Conservation (phyloP, 2,797 vertebrate genomes). For the Dicrostonyx torquatus region DNA sequence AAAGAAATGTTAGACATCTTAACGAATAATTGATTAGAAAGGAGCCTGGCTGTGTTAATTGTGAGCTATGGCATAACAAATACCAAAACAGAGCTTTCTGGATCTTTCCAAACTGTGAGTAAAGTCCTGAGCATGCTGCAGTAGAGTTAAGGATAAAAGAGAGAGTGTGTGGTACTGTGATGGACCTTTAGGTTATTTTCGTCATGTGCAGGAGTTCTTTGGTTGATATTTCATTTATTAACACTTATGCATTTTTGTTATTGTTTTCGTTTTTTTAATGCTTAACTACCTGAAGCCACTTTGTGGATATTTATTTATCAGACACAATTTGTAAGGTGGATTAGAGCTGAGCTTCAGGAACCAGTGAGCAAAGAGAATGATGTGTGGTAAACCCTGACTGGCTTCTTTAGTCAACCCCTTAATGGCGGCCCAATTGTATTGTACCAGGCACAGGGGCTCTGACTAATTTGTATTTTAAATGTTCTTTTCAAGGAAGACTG, state of each 20-base stretch:
- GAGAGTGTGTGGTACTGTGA: not conserved
- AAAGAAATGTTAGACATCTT: constrained; percentile 85
- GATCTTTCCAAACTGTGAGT: constrained; percentile 85
- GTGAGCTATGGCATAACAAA: constrained; percentile 84
- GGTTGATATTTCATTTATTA: not conserved
- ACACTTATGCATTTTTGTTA: not conserved
- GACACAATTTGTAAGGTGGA: not conserved
- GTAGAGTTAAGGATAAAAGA: constrained; percentile 89
- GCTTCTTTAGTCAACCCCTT: not conserved
- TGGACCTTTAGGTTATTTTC: constrained; percentile 29
- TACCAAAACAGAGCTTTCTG: constrained; percentile 84
- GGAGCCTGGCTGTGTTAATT: constrained; percentile 86
- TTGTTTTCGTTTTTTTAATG: constrained; percentile 25
- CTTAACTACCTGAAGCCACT: not conserved
- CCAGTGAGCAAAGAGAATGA: not conserved
- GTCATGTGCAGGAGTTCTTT: not conserved
- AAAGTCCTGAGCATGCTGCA: constrained; percentile 89
- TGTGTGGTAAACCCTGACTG: not conserved
- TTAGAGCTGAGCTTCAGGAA: not conserved
- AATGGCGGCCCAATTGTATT: not conserved
- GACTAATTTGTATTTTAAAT: constrained; percentile 36
- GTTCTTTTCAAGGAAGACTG: not conserved
- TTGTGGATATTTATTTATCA: constrained; percentile 50
- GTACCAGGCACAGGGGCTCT: not conserved
- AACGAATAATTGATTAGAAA: constrained; percentile 87